Base-by-base conservation (phyloP, 2,888 invertebrate species). In the Eristalis tenax region DNA sequence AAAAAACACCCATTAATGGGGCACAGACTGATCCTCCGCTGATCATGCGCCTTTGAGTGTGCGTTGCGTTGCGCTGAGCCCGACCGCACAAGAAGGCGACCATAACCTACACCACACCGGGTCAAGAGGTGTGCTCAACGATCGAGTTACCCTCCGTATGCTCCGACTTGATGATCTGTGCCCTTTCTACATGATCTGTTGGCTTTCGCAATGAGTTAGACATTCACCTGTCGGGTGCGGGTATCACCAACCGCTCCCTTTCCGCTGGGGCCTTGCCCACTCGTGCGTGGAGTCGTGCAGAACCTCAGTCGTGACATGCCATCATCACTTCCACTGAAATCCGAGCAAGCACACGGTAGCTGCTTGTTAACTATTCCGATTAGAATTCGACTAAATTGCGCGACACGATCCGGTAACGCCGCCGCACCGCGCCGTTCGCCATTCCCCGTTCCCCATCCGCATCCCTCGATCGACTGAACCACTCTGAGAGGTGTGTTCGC, bases 81-180 rank as follows among this genome's bases (percentile, higher is more conserved):
- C 66, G 80, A 64, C 80, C 80, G 68, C 80, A 81, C 80, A 81
- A 81, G 74, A 74, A 68, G 80, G 57, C 43, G 50, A 26, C 63
- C 63, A 50, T 50, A 50, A 50, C 50, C 50, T 50, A 50, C 50
- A 50, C 50, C 50, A 50, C 50, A 8, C 18, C 56, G 26, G 70
- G 64, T 70, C 63, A 66, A 18, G 43, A 71, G 71, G 40, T 40
- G 56, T 61, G 69, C 56, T 50, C 22, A 56, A n/a, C n/a, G 63
- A 64, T 65, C 71, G 35, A 5, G 18, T 50, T 50, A 50, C 50
- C 6, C n/a, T 18, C 4, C 18, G 50, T 38, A 38, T 4, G 6
- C 18, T 2, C 50, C 8, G 8, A 18, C 18, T 13, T 50, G 18
- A 50, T 50, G 50, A 50, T 50, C 50, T 8, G 50, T 18, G 50